Evolutionary conservation across 2,888 invertebrate genomes (phyloP).

Genomic region (Zaprionus lineosus): DNA sequence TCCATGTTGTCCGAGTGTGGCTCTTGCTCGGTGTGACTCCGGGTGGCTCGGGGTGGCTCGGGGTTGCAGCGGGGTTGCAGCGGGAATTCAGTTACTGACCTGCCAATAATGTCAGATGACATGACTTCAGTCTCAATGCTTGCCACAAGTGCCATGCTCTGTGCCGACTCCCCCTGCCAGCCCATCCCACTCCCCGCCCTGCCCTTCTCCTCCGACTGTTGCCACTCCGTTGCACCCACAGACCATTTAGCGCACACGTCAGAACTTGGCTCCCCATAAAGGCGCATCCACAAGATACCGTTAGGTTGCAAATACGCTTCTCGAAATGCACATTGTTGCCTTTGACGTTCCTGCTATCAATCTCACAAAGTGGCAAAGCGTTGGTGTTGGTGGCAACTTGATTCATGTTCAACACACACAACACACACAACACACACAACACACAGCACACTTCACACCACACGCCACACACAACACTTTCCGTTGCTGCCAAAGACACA

Average conservation of each 20-base stretch:
- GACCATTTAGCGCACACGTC: slow-evolving; percentile 34
- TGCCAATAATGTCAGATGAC: slow-evolving; percentile 45
- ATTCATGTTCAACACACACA: too few relatives aligned
- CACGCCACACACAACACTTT: too few relatives aligned
- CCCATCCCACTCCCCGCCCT: not conserved
- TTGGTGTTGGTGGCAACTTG: too few relatives aligned
- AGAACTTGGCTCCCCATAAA: slow-evolving; percentile 34
- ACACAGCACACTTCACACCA: too few relatives aligned
- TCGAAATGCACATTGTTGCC: slow-evolving; percentile 30
- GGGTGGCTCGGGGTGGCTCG: too few relatives aligned
- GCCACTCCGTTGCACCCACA: not conserved
- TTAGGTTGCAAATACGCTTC: slow-evolving; percentile 58
- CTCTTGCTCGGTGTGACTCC: slow-evolving; percentile 1
- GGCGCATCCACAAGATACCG: slow-evolving; percentile 41
- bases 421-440: too few relatives aligned
- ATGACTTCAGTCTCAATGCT: too few relatives aligned
- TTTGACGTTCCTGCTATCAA: slow-evolving; percentile 47
- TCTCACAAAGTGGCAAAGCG: too few relatives aligned
- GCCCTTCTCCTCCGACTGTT: too few relatives aligned
- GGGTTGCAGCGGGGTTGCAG: slow-evolving; percentile 22
- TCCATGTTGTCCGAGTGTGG: too few relatives aligned
- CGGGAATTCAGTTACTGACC: slow-evolving; percentile 24
- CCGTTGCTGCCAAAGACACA: too few relatives aligned
- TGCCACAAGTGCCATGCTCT: slow-evolving; percentile 3
- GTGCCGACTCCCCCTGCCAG: not conserved